Percentiles rank a stretch among this genome's conserved stretches.
Evolutionary conservation across 2,113 vertebrate species (phyloP).

Genomic region (Dermatemys mawii): DNA sequence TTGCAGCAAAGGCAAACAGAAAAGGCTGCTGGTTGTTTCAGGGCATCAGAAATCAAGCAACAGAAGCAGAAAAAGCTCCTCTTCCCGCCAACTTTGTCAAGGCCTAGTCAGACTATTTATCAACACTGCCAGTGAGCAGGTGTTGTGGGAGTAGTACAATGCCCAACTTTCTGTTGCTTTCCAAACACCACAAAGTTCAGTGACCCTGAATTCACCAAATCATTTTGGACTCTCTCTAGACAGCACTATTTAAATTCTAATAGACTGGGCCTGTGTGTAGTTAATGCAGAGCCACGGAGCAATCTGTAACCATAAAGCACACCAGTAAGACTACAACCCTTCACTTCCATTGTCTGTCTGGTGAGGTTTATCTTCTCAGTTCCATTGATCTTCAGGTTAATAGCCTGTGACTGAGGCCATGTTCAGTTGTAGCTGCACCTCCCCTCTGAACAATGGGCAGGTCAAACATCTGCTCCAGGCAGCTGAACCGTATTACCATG

Average conservation of each 20-base stretch:
- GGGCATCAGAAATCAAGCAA: not conserved
- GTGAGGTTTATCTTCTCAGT: not conserved
- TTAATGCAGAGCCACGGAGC: not conserved
- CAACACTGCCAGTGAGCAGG: not conserved
- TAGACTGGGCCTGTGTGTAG: not conserved
- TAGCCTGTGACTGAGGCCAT: not conserved
- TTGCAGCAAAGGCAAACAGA: not conserved
- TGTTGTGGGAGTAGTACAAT: not conserved
- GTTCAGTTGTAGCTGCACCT: not conserved
- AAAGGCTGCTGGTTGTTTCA: fast-evolving
- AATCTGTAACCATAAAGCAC: fast-evolving
- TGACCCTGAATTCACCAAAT: not conserved
- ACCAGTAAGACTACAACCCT: not conserved
- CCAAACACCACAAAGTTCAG: not conserved
- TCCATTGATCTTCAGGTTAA: not conserved
- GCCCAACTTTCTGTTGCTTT: not conserved
- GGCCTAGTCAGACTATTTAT: fast-evolving
- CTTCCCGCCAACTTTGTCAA: not conserved
- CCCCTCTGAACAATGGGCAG: not conserved
- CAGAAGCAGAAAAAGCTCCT: not conserved
- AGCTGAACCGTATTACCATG: constrained; percentile 27
- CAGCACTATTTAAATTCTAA: not conserved
- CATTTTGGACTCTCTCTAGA: not conserved
- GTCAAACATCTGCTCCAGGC: constrained; percentile 61
- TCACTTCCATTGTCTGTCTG: not conserved